phyloP scores from a whole-genome alignment of 2,113 vertebrate genomes.

The Pseudorectes ferrugineus region DNA sequence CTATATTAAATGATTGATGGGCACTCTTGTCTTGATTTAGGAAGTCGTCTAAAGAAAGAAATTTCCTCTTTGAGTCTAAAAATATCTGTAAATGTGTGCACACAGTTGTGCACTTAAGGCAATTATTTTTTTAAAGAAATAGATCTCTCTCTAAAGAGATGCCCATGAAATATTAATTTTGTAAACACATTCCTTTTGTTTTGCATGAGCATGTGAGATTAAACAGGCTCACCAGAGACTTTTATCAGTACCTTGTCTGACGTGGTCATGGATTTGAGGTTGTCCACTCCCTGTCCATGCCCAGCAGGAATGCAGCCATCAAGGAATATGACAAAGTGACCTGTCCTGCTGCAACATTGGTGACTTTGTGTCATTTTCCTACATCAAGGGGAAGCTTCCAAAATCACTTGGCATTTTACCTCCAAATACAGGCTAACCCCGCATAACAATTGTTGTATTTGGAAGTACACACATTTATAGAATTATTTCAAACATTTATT shows the following conservation, averaged over 20 bases:
- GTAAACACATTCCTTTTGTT: neutral
- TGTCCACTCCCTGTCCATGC: neutral
- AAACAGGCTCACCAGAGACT: neutral
- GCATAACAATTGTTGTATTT: neutral
- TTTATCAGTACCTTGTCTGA: accelerated
- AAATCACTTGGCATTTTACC: neutral
- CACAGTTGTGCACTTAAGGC: neutral
- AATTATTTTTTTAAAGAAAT: neutral
- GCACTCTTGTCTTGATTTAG: neutral
- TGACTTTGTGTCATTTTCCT: neutral
- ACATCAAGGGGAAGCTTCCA: neutral
- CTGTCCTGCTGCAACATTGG: neutral
- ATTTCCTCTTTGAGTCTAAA: neutral
- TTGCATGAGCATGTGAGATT: accelerated
- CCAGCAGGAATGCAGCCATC: neutral
- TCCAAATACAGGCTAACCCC: neutral
- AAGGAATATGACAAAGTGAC: neutral
- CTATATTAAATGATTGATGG: neutral
- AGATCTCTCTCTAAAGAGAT: neutral
- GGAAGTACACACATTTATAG: neutral
- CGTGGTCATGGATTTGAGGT: neutral
- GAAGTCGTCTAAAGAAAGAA: neutral
- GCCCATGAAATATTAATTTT: neutral
- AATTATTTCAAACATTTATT: neutral
- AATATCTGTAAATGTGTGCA: neutral